Evolutionary conservation across 2,113 vertebrate species (phyloP).

Genomic region (Myotis yumanensis): DNA sequence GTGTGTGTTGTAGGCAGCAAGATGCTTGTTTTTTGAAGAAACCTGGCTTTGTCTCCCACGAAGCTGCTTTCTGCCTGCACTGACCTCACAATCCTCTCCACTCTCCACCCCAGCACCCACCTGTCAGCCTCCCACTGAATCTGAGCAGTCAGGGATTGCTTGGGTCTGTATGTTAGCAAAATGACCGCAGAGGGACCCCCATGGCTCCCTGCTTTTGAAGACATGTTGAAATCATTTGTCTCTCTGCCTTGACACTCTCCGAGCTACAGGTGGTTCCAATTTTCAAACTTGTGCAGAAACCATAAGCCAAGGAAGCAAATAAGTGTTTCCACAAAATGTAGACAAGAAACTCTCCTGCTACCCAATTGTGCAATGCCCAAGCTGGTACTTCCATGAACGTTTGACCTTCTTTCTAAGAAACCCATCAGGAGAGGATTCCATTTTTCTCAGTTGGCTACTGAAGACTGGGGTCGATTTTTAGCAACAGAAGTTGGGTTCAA

Average conservation of each 20-base stretch:
- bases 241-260: slow-evolving; percentile 26
- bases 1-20: not conserved
- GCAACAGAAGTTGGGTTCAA: not conserved
- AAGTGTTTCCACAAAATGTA: slow-evolving; percentile 3
- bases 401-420: slow-evolving; percentile 4
- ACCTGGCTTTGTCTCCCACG: not conserved
- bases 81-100: not conserved
- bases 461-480: not conserved
- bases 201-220: not conserved
- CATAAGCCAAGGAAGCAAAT: not conserved
- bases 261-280: slow-evolving; percentile 58
- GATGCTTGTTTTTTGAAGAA: not conserved
- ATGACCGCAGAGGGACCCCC: not conserved
- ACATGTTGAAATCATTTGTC: slow-evolving; percentile 31
- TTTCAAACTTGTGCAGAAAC: slow-evolving; percentile 42
- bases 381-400: not conserved
- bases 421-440: not conserved
- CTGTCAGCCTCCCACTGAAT: not conserved
- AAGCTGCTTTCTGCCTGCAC: slow-evolving; percentile 1
- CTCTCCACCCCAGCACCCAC: not conserved
- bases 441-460: not conserved
- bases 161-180: not conserved
- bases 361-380: not conserved
- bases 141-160: not conserved
- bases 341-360: not conserved